Evolutionary conservation across 2,797 vertebrate genomes (phyloP).

Genomic region (Argyrosomus regius): DNA sequence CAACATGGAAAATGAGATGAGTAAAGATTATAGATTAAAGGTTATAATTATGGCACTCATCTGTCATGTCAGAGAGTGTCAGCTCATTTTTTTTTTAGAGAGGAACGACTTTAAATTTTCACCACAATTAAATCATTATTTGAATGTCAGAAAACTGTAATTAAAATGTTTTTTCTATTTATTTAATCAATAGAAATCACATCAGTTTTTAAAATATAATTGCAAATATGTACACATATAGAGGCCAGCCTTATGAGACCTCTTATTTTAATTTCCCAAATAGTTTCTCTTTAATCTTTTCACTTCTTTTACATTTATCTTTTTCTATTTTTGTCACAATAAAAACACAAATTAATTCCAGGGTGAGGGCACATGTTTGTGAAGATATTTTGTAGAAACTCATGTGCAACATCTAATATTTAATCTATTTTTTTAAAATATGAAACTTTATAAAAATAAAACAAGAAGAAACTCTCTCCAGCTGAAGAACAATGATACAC

Average conservation of each 20-base stretch:
- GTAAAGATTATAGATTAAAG: conserved; percentile 18
- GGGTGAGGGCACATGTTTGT: neutral
- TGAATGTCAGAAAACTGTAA: neutral
- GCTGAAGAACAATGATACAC: neutral
- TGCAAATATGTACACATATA: neutral
- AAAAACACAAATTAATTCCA: conserved; percentile 7
- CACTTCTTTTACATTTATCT: neutral
- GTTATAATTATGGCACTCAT: conserved; percentile 9
- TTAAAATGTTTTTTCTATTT: neutral
- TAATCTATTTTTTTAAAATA: neutral
- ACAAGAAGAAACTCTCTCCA: conserved; percentile 56
- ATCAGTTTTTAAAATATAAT: neutral
- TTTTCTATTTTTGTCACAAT: neutral
- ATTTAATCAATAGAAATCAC: conserved; percentile 1
- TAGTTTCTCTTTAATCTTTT: neutral
- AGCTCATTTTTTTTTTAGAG: neutral
- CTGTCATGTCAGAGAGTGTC: neutral
- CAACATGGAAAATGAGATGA: conserved; percentile 26
- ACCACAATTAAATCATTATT: neutral
- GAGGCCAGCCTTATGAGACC: neutral
- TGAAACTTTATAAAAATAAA: neutral
- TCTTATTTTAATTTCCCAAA: neutral
- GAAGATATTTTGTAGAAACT: neutral
- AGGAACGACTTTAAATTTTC: neutral
- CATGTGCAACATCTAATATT: too few relatives aligned